Percentiles rank a stretch among this genome's conserved stretches.
Evolutionary conservation across 2,888 invertebrate species (phyloP).

Genomic region (Melipona beecheii): DNA sequence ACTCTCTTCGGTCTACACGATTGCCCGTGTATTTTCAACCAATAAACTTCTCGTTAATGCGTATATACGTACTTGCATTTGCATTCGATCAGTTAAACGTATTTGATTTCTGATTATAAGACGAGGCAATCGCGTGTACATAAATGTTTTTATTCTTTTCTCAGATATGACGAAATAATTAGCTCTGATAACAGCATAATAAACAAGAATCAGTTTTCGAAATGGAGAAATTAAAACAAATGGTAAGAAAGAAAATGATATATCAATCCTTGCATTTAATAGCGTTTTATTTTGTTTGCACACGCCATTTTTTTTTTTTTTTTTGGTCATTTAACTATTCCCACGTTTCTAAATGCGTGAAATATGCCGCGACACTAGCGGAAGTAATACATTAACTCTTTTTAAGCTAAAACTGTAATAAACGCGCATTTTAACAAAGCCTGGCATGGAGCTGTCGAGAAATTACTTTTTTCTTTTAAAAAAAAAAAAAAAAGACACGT

Average conservation of each 20-base stretch:
- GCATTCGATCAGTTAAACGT: not conserved
- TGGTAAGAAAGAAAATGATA: not conserved
- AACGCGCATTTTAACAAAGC: not conserved
- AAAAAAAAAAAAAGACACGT: not conserved
- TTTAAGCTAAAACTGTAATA: conserved; percentile 4
- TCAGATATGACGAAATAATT: conserved; percentile 45
- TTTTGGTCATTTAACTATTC: not conserved
- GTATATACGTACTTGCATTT: not conserved
- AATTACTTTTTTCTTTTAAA: not conserved
- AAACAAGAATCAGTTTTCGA: not conserved
- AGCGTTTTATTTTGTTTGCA: not conserved
- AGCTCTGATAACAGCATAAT: not conserved
- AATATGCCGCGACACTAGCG: not conserved
- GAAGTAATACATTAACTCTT: conserved; percentile 10
- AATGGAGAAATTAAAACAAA: conserved; percentile 15
- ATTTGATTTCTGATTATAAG: not conserved
- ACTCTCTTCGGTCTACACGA: conserved; percentile 69
- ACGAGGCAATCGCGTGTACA: conserved; percentile 59
- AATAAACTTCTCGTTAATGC: conserved; percentile 26
- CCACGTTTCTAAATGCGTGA: conserved; percentile 10
- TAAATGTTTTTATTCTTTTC: conserved; percentile 54
- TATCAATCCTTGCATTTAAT: not conserved
- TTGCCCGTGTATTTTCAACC: conserved; percentile 61
- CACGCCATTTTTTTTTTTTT: not conserved
- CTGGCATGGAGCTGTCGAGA: conserved; percentile 4